Evolutionary conservation across 2,797 vertebrate species (phyloP), one percentile per base, ranked within the genome.

Genomic region (Serranus cabrilla): DNA sequence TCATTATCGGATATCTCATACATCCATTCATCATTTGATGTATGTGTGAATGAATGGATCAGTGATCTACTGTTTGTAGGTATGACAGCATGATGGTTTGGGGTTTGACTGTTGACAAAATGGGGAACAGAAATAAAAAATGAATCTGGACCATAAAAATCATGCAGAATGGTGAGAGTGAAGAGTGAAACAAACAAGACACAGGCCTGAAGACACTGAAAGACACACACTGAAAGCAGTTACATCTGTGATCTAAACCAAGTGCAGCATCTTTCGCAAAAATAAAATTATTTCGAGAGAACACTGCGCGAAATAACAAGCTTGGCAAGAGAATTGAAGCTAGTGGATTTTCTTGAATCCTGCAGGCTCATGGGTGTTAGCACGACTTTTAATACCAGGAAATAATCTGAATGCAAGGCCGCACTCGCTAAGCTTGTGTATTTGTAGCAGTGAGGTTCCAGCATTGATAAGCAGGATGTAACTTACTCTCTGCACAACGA

Each of bases 261-360:
- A 93, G 88, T 90, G 89, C 91, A 92, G 91, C 89, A 92, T 93
- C 85, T 92, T 91, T 86, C 47, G 14, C 86, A 90, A 84, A 85
- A 88, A 83, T 76, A 80, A 80, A 88, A 90, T 66, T 67, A 86
- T 86, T 85, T 80, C 78, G 60, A 84, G 81, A 83, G 62, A 80
- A 79, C 91, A 88, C 90, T 87, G 86, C 80, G 20, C 88, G 79
- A 86, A 90, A 90, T 87, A 89, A 91, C 88, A 90, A 88, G 86
- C 86, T 89, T 80, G 63, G 73, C 74, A 68, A 89, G 83, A 85
- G 71, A 85, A 76, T 80, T 74, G 51, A 78, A 74, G 75, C 50
- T 10, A 47, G 40, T 56, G 47, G 37, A 78, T 71, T 74, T 82
- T 76, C 67, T 71, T 39, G 37, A 45, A 77, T 84, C 58, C 37